phyloP scores from a whole-genome alignment of 2,113 vertebrate genomes.

The Cairina moschata region DNA sequence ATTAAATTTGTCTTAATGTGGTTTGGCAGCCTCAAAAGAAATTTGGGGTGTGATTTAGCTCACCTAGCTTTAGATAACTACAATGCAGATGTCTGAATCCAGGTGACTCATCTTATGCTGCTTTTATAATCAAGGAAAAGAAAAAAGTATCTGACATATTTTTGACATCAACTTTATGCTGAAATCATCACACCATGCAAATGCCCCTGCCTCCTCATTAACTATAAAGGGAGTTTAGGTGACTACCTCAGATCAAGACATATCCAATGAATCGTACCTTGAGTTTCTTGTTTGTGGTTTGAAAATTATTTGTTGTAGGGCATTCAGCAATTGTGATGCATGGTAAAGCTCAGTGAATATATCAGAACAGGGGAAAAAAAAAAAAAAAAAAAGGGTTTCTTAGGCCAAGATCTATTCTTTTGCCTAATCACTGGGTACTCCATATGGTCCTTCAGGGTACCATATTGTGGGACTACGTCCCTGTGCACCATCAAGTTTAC shows the following conservation, averaged over 20 bases:
- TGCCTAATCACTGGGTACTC: background rate
- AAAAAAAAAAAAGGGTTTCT: background rate
- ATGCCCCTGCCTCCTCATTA: background rate
- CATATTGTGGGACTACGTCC: background rate
- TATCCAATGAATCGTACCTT: background rate
- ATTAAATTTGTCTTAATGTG: background rate
- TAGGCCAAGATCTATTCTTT: background rate
- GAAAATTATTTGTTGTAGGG: background rate
- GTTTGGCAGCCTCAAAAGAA: background rate
- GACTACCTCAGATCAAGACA: background rate
- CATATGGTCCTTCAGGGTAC: background rate
- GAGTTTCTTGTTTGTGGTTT: background rate
- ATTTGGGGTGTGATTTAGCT: background rate
- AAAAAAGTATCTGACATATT: background rate
- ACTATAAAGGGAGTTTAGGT: background rate
- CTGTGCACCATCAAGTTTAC: background rate
- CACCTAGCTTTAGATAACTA: background rate
- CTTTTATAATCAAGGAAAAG: background rate
- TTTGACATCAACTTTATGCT: background rate
- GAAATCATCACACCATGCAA: background rate
- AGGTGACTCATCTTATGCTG: background rate
- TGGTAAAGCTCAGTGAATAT: background rate
- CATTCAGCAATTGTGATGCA: background rate
- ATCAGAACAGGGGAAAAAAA: background rate
- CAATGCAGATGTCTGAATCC: background rate